phyloP scores from a whole-genome alignment of 2,113 vertebrate species.

The Nothoprocta pentlandii region DNA sequence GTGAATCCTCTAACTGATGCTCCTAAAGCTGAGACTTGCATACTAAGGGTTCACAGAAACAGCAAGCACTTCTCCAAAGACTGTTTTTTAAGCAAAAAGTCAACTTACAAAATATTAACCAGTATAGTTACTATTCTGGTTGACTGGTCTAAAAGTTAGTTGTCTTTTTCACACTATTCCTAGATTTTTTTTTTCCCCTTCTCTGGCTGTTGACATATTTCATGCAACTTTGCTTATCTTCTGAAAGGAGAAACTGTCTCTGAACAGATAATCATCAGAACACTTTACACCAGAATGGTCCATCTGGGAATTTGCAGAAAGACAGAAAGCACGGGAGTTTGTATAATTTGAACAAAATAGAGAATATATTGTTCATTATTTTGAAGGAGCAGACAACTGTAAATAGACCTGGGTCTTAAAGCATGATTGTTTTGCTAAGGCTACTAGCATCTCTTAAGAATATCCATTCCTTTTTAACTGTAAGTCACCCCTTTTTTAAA shows the following conservation, averaged over 20 bases:
- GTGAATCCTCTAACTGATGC: background rate
- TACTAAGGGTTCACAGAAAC: background rate
- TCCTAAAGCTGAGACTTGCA: background rate
- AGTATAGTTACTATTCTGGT: background rate
- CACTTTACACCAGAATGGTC: background rate
- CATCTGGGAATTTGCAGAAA: background rate
- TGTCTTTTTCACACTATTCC: background rate
- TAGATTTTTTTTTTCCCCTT: background rate
- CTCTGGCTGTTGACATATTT: background rate
- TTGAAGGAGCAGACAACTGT: accelerated
- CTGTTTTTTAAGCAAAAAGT: background rate
- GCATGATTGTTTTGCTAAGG: background rate
- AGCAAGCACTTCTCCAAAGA: background rate
- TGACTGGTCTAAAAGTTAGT: background rate
- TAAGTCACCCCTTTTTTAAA: background rate
- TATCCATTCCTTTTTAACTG: background rate
- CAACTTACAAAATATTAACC: background rate
- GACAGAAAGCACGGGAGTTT: background rate
- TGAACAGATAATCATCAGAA: background rate
- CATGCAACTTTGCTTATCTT: background rate
- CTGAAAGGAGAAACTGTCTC: background rate
- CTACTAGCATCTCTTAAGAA: background rate
- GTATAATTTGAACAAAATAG: background rate
- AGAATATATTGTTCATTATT: background rate
- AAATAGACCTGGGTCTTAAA: background rate